These are phyloP conservation scores for Potamarius usumacintae DNA, from an alignment of 2,113 vertebrate species.

Conservation along the genomic window DNA sequence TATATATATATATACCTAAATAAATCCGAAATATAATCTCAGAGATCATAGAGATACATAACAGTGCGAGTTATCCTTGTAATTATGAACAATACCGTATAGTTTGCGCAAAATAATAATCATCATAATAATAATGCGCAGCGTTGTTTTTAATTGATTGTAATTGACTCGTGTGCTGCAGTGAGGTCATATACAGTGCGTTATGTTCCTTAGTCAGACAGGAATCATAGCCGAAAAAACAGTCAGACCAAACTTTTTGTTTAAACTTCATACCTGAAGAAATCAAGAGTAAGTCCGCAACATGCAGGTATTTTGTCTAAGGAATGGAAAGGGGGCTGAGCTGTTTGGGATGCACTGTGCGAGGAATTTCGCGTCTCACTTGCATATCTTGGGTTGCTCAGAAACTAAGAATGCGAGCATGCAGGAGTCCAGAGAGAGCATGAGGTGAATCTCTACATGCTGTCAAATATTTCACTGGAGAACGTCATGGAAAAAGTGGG, in stretches of 20 bases:
- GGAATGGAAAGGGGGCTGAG: not conserved
- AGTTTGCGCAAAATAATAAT: not conserved
- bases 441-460: constrained; percentile 74
- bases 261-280: not conserved
- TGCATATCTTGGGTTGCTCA: not conserved
- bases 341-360: constrained; percentile 6
- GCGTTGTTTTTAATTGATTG: no score
- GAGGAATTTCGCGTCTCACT: constrained; percentile 8
- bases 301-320: not conserved
- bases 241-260: not conserved
- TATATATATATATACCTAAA: no score
- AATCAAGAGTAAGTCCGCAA: not conserved
- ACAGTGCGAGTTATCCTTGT: not conserved
- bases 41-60: not conserved
- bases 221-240: not conserved
- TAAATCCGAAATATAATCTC: no score
- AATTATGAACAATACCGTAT: not conserved
- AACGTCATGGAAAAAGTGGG: constrained; percentile 87
- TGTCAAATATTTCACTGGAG: constrained; percentile 83
- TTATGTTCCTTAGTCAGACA: not conserved
- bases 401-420: constrained; percentile 16
- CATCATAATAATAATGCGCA: not conserved
- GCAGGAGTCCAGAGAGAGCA: not conserved
- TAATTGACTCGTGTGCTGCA: not conserved
- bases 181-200: no score